Evolutionary conservation across 2,113 vertebrate species (phyloP).

Genomic region (Anoura caudifer): DNA sequence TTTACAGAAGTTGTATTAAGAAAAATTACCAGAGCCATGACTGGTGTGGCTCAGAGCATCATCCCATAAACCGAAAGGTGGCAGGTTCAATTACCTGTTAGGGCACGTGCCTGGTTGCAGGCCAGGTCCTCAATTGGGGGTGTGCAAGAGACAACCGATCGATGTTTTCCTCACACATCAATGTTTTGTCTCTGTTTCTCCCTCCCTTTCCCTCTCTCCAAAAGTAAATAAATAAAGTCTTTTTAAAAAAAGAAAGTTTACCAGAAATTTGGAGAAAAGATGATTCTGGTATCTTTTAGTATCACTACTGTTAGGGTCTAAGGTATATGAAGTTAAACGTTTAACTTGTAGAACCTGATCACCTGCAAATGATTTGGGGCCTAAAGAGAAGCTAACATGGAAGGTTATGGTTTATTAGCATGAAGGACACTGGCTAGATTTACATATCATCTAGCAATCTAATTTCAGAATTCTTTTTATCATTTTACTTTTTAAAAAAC

Average conservation of each 20-base stretch:
- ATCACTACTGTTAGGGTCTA: not conserved
- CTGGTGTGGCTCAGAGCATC: too few relatives aligned
- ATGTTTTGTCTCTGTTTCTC: too few relatives aligned
- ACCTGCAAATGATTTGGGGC: not conserved
- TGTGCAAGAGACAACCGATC: too few relatives aligned
- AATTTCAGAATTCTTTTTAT: not conserved
- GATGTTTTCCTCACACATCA: too few relatives aligned
- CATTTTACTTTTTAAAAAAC: not conserved
- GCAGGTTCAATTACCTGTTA: too few relatives aligned
- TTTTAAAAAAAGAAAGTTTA: too few relatives aligned
- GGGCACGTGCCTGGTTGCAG: too few relatives aligned
- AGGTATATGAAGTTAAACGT: not conserved
- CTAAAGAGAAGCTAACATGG: not conserved
- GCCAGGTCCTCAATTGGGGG: too few relatives aligned
- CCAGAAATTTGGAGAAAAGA: not conserved
- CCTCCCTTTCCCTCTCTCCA: too few relatives aligned
- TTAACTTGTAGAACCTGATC: not conserved
- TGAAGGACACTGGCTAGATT: not conserved
- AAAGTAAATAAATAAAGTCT: too few relatives aligned
- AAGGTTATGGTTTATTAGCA: not conserved
- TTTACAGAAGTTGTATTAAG: not conserved
- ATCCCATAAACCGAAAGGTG: too few relatives aligned
- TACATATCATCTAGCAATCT: not conserved
- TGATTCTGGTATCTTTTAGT: not conserved
- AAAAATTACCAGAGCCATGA: not conserved